phyloP scores from a whole-genome alignment of 64 coral and sea anemone species.

The Actinia tenebrosa region DNA sequence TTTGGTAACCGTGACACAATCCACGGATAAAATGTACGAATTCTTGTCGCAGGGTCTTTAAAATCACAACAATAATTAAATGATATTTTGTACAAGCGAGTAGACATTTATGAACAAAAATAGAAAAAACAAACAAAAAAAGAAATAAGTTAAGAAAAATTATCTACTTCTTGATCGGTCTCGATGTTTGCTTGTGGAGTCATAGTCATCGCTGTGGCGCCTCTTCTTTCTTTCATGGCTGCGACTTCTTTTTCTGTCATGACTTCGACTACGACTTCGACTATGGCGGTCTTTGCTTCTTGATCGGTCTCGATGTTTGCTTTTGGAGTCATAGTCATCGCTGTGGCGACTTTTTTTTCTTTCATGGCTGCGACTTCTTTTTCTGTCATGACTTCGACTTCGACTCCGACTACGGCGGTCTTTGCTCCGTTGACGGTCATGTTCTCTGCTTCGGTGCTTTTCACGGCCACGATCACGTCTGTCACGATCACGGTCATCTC shows the following conservation, averaged over 20 bases:
- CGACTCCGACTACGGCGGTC: conserved; percentile 66
- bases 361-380: conserved; percentile 41
- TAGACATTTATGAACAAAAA: not conserved
- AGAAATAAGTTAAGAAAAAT: not conserved
- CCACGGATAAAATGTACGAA: too few species aligned
- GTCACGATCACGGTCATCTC: conserved; percentile 45
- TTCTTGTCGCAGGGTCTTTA: too few species aligned
- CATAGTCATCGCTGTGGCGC: conserved; percentile 22
- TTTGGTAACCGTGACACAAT: too few species aligned
- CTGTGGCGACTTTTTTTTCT: conserved; percentile 33
- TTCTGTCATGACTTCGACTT: conserved; percentile 61
- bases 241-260: conserved; percentile 47
- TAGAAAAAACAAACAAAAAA: too few species aligned
- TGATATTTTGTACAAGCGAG: not conserved
- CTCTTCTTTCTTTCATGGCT: conserved; percentile 41
- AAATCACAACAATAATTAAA: too few species aligned
- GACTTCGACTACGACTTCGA: conserved; percentile 68
- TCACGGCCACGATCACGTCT: conserved; percentile 43
- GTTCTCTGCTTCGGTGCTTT: conserved; percentile 49
- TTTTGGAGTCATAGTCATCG: conserved; percentile 21
- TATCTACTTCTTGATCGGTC: conserved; percentile 59
- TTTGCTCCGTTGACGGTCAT: conserved; percentile 19
- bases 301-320: conserved; percentile 34
- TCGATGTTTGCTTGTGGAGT: conserved; percentile 16
- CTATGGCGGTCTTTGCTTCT: conserved; percentile 7